Evolutionary conservation across 2,888 invertebrate genomes (phyloP).

Genomic region (Pollenia angustigena): DNA sequence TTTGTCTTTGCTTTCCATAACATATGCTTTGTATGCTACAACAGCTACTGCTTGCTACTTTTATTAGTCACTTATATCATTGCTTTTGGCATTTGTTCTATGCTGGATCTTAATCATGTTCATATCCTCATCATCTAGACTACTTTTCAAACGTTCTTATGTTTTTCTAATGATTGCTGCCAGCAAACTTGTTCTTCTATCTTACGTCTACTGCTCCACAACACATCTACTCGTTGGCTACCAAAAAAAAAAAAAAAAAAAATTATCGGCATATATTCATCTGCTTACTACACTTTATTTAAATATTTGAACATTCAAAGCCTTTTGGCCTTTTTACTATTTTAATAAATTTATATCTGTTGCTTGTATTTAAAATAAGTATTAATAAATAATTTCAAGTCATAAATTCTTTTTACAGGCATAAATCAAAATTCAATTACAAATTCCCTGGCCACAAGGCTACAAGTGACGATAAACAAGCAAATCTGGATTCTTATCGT

Average conservation of each 20-base stretch:
- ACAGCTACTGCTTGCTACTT: neutral
- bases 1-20: no score
- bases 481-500: neutral
- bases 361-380: conserved; percentile 1
- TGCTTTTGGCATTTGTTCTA: conserved; percentile 15
- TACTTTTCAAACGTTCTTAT: neutral
- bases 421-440: conserved; percentile 72
- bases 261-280: conserved; percentile 19
- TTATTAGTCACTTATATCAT: neutral
- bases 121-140: conserved; percentile 16
- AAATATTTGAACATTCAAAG: conserved; percentile 14
- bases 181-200: conserved; percentile 19
- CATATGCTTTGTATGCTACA: neutral
- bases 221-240: conserved; percentile 4
- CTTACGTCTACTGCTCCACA: conserved; percentile 1
- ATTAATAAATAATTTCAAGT: conserved; percentile 62
- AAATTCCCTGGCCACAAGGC: conserved; percentile 5
- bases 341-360: conserved; percentile 47
- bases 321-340: conserved; percentile 43
- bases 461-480: neutral
- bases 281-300: conserved; percentile 22
- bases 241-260: neutral
- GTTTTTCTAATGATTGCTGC: conserved; percentile 25
- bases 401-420: conserved; percentile 56
- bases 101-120: conserved; percentile 33